phyloP scores from a whole-genome alignment of 1,140 invertebrate species.

The Pseudomyrmex gracilis region DNA sequence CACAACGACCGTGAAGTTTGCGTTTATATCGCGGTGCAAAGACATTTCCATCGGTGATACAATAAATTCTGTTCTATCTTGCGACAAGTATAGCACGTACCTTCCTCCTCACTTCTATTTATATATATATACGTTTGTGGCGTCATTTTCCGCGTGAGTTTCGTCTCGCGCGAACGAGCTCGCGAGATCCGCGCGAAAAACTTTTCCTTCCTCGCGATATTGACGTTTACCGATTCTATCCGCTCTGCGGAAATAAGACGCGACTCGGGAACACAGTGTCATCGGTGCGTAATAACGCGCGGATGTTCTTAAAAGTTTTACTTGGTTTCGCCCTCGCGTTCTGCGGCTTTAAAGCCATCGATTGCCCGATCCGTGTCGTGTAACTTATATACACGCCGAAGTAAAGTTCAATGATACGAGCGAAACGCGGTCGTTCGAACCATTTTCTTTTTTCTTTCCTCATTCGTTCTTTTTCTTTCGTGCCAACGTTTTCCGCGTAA shows the following conservation, averaged over 20 bases:
- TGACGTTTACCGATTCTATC: constrained; percentile 46
- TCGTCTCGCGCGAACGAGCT: not conserved
- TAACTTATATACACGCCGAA: not conserved
- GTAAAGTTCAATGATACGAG: not conserved
- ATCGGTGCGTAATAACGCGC: constrained; percentile 49
- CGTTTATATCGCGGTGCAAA: not conserved
- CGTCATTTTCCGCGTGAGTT: not conserved
- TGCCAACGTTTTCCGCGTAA: not conserved
- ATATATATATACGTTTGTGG: not conserved
- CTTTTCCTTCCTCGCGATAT: constrained; percentile 46
- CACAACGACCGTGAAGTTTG: not conserved
- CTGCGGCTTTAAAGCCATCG: not conserved
- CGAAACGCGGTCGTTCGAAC: not conserved
- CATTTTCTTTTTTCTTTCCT: not conserved
- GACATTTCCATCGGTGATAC: not conserved
- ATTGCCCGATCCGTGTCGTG: not conserved
- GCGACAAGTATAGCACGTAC: not conserved
- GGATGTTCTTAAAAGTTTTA: constrained; percentile 45
- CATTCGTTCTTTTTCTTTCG: not conserved
- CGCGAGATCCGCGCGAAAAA: constrained; percentile 37
- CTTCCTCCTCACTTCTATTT: not conserved
- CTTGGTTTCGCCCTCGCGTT: not conserved
- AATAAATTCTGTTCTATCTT: constrained; percentile 30
- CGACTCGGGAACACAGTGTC: constrained; percentile 66
- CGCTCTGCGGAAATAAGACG: not conserved